These are phyloP conservation scores for Griposia aprilina DNA, from an alignment of 2,888 invertebrate species.

Conservation along the genomic window DNA sequence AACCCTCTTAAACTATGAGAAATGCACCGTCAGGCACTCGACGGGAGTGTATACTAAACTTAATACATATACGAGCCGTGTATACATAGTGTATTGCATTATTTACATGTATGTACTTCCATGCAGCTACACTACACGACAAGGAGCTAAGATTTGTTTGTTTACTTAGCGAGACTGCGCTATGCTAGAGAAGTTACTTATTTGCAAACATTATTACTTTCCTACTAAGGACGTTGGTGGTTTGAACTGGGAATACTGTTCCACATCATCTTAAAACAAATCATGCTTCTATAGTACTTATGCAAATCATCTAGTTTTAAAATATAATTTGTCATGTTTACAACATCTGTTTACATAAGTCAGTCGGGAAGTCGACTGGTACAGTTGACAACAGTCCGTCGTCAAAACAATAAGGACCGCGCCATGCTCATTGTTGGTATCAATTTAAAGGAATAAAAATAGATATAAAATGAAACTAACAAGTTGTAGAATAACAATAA, in stretches of 20 bases:
- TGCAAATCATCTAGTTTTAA: background rate
- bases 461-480: background rate
- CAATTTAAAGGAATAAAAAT: background rate
- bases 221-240: background rate
- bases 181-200: background rate
- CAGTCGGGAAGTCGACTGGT: background rate
- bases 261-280: background rate
- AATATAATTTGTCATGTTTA: background rate
- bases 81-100: constrained; percentile 3
- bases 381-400: background rate
- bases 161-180: constrained; percentile 2
- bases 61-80: constrained; percentile 1
- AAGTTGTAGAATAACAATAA: background rate
- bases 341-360: background rate
- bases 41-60: background rate
- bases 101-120: background rate
- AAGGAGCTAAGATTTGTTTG: constrained; percentile 13
- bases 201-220: constrained; percentile 7
- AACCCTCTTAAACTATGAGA: constrained; percentile 9
- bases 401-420: background rate
- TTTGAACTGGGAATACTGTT: background rate
- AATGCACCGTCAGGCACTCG: constrained; percentile 1
- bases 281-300: background rate
- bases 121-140: background rate
- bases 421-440: background rate